A percentile compares a stretch with the other conserved stretches of the same genome.
These are phyloP conservation scores for Pygmarrhopalites habei DNA, from an alignment of 1,140 invertebrate genomes.

Conservation along the genomic window DNA sequence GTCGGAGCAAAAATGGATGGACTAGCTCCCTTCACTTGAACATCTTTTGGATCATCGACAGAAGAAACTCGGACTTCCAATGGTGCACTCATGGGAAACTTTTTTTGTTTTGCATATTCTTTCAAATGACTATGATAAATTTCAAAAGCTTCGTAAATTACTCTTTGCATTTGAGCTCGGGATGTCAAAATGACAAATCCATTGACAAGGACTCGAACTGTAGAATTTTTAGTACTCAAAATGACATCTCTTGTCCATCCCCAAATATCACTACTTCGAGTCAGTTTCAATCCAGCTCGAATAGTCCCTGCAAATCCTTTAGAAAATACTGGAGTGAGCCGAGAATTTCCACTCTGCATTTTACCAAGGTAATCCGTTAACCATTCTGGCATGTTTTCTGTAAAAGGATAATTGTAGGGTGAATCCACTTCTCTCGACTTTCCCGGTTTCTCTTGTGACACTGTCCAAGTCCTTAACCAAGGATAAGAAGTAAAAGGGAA, in stretches of 20 bases:
- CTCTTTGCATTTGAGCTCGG: background rate
- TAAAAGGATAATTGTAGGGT: slow-evolving; percentile 1
- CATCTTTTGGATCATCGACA: background rate
- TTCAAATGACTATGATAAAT: background rate
- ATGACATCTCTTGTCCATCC: slow-evolving; percentile 9
- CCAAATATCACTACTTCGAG: background rate
- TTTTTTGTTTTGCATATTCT: background rate
- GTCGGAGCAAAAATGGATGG: background rate
- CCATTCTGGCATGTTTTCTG: background rate
- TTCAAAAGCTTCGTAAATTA: background rate
- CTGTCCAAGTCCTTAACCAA: background rate
- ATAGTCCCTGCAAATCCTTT: no score
- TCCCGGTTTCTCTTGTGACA: background rate
- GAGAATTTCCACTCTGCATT: background rate
- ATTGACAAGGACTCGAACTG: background rate
- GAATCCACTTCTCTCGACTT: background rate
- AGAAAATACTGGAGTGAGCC: background rate
- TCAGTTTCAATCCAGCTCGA: background rate
- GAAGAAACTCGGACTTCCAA: background rate
- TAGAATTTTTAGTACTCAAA: background rate
- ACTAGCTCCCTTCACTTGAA: background rate
- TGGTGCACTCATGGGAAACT: slow-evolving; percentile 9
- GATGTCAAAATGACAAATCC: slow-evolving; percentile 3
- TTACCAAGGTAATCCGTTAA: background rate
- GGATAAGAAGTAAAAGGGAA: slow-evolving; percentile 10